Evolutionary conservation across 2,888 invertebrate genomes (phyloP).

Genomic region (Galeopsomyia nigrocyanea): DNA sequence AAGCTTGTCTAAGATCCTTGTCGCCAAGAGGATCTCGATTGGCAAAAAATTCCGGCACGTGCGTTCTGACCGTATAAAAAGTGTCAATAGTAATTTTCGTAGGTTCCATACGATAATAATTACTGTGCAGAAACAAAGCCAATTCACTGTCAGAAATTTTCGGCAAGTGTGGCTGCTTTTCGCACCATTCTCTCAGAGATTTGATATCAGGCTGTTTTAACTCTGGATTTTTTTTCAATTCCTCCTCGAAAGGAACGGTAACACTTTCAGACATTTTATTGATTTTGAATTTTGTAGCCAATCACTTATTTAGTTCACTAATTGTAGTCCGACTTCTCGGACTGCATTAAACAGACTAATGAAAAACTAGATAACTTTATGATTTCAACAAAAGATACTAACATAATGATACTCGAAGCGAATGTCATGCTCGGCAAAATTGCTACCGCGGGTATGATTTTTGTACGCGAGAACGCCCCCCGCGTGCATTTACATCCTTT

Average conservation of each 20-base stretch:
- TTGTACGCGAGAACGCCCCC: no score
- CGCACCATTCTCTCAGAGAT: conserved; percentile 75
- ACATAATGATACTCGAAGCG: no score
- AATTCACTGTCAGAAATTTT: conserved; percentile 73
- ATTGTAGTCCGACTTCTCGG: no score
- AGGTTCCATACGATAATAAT: conserved; percentile 77
- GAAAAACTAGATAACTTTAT: no score
- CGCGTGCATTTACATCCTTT: no score
- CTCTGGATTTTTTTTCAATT: conserved; percentile 75
- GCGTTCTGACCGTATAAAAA: conserved; percentile 77
- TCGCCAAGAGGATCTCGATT: conserved; percentile 69
- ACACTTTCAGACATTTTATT: not conserved
- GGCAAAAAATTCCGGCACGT: conserved; percentile 70
- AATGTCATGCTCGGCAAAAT: no score
- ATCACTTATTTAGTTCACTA: no score
- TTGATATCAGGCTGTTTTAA: conserved; percentile 75
- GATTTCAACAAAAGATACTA: no score
- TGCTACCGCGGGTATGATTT: no score
- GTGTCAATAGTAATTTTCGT: conserved; percentile 80
- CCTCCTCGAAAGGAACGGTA: conserved; percentile 68
- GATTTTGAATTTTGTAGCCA: no score
- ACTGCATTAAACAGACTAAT: no score
- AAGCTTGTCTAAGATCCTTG: conserved; percentile 68
- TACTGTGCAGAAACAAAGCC: conserved; percentile 78
- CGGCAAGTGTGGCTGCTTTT: conserved; percentile 79